Conservation (phyloP, 92 coral and sea anemone species). For the Palythoa heliodiscus region DNA sequence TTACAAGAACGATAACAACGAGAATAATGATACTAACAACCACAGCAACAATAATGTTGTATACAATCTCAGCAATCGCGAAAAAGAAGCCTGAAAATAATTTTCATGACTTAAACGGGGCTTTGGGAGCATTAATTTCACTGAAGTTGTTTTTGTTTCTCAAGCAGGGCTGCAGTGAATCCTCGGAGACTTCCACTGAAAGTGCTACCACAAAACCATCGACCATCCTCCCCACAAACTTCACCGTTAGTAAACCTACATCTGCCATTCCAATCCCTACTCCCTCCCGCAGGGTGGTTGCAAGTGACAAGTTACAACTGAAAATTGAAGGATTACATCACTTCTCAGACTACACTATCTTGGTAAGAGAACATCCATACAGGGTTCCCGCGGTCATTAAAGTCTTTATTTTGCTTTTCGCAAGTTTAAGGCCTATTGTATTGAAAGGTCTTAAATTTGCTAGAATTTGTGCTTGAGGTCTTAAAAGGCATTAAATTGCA, state of each 20-base stretch:
- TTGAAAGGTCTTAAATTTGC: background rate
- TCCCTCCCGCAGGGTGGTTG: slow-evolving; percentile 31
- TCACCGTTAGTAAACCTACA: background rate
- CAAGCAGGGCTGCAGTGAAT: slow-evolving; percentile 16
- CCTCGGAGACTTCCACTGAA: slow-evolving; percentile 4
- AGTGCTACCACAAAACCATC: slow-evolving; percentile 7
- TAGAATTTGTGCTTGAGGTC: no score
- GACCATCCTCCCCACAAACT: slow-evolving; percentile 12
- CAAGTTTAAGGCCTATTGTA: background rate
- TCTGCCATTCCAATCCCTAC: background rate
- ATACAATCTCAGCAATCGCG: background rate
- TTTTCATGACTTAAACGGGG: background rate
- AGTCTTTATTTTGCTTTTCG: no score
- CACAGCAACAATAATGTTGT: background rate
- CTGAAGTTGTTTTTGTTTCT: background rate
- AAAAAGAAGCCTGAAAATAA: background rate
- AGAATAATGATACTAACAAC: no score
- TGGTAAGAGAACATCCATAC: slow-evolving; percentile 3
- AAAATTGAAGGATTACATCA: slow-evolving; percentile 18
- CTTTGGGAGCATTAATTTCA: background rate
- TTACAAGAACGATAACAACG: no score
- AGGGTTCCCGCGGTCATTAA: no score
- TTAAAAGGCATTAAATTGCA: no score
- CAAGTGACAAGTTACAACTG: slow-evolving; percentile 23
- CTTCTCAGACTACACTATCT: slow-evolving; percentile 36